A percentile compares a stretch with the other conserved stretches of the same genome.
Evolutionary conservation across 37 sponge, comb jelly and placozoan species (phyloP).

Genomic region (Haliclona indistincta): DNA sequence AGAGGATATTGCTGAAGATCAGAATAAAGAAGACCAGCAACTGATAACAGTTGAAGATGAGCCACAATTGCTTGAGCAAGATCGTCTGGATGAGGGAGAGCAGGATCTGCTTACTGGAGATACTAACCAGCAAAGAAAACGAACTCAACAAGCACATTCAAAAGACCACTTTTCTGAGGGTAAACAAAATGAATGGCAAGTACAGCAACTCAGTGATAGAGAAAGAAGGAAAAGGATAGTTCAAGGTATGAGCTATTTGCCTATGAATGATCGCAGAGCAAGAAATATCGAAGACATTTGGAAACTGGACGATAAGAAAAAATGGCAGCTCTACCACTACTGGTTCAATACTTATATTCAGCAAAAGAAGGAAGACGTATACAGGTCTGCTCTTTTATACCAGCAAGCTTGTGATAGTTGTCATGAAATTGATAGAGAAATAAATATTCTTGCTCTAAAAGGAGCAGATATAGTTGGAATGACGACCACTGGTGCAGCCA

Average conservation of each 20-base stretch:
- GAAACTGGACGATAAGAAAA: conserved; percentile 17
- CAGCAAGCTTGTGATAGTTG: conserved; percentile 19
- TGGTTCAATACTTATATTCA: conserved; percentile 44
- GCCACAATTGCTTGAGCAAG: conserved; percentile 50
- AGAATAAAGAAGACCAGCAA: conserved; percentile 1
- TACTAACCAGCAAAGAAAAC: not conserved
- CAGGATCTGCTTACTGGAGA: not conserved
- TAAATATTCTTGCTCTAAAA: conserved; percentile 33
- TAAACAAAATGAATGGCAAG: conserved; percentile 39
- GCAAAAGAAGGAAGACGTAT: not conserved
- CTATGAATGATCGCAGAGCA: conserved; percentile 55
- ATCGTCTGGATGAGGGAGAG: conserved; percentile 71
- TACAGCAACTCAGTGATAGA: conserved; percentile 25
- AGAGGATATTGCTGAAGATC: not conserved
- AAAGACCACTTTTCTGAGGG: conserved; percentile 5
- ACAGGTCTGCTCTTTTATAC: conserved; percentile 26
- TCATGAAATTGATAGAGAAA: conserved; percentile 26
- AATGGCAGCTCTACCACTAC: conserved; percentile 67
- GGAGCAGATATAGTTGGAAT: conserved; percentile 84
- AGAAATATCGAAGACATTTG: conserved; percentile 28
- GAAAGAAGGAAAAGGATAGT: conserved; percentile 32
- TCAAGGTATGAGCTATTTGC: conserved; percentile 32
- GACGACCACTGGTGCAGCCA: conserved; percentile 96
- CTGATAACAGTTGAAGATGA: conserved; percentile 63
- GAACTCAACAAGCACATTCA: not conserved